Evolutionary conservation across 2,888 invertebrate genomes (phyloP).

Genomic region (Trachelus iudaicus): DNA sequence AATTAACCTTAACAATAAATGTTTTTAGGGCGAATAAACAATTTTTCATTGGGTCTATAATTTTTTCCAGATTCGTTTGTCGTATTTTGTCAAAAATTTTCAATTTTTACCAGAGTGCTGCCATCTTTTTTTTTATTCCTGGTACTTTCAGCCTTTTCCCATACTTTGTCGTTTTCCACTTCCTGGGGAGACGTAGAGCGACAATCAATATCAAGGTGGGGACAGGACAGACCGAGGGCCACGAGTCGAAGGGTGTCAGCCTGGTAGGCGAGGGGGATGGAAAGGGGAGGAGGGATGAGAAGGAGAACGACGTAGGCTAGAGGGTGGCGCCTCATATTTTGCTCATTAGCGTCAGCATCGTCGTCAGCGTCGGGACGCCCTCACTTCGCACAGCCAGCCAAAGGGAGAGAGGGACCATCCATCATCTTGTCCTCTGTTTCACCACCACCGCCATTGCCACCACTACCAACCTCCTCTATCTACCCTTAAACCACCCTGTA

Average conservation of each 20-base stretch:
- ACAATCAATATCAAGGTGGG: conserved; percentile 57
- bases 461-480: neutral
- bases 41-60: neutral
- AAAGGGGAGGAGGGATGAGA: conserved; percentile 9
- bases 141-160: conserved; percentile 21
- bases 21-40: neutral
- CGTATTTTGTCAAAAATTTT: neutral
- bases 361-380: conserved; percentile 60
- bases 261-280: conserved; percentile 15
- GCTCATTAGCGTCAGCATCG: conserved; percentile 65
- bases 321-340: conserved; percentile 64
- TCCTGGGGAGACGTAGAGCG: conserved; percentile 38
- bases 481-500: neutral
- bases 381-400: conserved; percentile 46
- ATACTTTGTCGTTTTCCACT: conserved; percentile 20
- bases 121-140: conserved; percentile 34
- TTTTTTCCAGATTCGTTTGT: neutral
- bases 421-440: conserved; percentile 60
- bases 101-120: neutral
- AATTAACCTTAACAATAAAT: neutral
- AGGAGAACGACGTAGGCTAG: conserved; percentile 27
- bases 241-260: conserved; percentile 26
- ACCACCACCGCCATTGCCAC: conserved; percentile 40
- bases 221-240: conserved; percentile 18
- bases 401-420: conserved; percentile 52